Base-by-base conservation (phyloP, 2,888 invertebrate species). In the Peribatodes rhomboidaria region DNA sequence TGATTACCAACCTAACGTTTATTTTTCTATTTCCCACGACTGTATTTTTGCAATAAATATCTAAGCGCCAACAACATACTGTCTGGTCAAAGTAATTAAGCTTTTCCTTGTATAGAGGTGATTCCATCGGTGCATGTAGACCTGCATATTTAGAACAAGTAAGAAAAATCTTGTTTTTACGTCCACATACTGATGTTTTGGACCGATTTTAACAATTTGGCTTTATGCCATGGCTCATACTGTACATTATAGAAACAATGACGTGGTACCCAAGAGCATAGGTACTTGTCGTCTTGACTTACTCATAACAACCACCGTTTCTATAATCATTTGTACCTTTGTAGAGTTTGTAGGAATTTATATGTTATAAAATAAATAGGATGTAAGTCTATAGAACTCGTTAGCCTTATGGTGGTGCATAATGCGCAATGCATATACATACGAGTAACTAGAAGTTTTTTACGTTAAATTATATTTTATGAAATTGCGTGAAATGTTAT, bases 221-320 rank as follows among this genome's bases (percentile, higher is more conserved):
- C 63, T 52, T 35, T 52, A 22, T 52, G 69, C 64, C 69, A 69
- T 49, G 47, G 13, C 58, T 68, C 55, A 56, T 58, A 46, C 61
- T 68, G 64, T 58, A 22, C 31, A 49, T 41, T 49, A 11, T 13
- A 50, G 55, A 42, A 47, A 31, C 27, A 31, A 47, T 14, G 47
- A 47, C 9, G 9, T 41, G n/a, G 52, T 39, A n/a, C 9, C 27
- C 9, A 22, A 22, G 16, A 8, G 11, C 18, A 20, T 13, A n/a
- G n/a, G n/a, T n/a, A 27, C 47, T 31, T 3, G 31, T 31, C 14
- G 1, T 13, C 10, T 47, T 47, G 14, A 14, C 31, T 14, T 14
- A 22, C n/a, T 1, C 13, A 22, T 46, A 3, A 46, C 13, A 22
- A 9, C 1, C 16, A 3, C 20, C 27, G 27, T n/a, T n/a, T n/a